Evolutionary conservation across 2,113 vertebrate species (phyloP), one percentile per base, ranked within the genome.

Genomic region (Romanogobio albipinnatus): DNA sequence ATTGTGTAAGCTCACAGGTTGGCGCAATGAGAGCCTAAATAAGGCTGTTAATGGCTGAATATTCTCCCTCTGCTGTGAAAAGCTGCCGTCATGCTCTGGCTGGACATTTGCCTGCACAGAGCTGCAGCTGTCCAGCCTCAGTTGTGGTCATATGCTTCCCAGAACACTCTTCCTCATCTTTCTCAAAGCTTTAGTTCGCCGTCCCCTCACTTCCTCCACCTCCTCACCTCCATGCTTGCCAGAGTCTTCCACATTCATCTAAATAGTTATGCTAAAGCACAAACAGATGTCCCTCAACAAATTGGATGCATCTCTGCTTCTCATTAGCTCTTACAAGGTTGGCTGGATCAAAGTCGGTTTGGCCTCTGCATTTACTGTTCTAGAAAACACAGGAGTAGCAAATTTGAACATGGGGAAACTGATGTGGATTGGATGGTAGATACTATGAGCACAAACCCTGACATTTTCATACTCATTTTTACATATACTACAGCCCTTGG

Each of bases 211-310:
- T 5, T 45, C 39, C 15, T 58, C 83, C 8, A 22, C n/a, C 64
- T 79, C 26, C 33, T 33, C 83, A 68, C 75, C 33, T 74, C 76
- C 81, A 17, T 66, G 61, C 45, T 53, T 36, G 62, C 58, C 71
- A 86, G 29, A 14, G 59, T 58, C 71, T 77, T 70, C 36, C 26
- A 80, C 74, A 22, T 79, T 66, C 26, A 10, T 73, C 58, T 85
- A 24, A 73, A 49, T 70, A 79, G 26, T 39, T 13, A 61, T 17
- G 4, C 56, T 84, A 86, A 89, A 89, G 81, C 58, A 82, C 84
- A 87, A 90, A 81, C 89, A 91, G 86, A 90, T 90, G 89, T 88
- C 45, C 79, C 56, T 39, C 36, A 70, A 62, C n/a, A 78, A 89
- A 85, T 51, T 36, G 76, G 45, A 77, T 71, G 45, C 22, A 43